phyloP scores from a whole-genome alignment of 2,113 vertebrate species.

The Stomatorhinus ivindoensis region DNA sequence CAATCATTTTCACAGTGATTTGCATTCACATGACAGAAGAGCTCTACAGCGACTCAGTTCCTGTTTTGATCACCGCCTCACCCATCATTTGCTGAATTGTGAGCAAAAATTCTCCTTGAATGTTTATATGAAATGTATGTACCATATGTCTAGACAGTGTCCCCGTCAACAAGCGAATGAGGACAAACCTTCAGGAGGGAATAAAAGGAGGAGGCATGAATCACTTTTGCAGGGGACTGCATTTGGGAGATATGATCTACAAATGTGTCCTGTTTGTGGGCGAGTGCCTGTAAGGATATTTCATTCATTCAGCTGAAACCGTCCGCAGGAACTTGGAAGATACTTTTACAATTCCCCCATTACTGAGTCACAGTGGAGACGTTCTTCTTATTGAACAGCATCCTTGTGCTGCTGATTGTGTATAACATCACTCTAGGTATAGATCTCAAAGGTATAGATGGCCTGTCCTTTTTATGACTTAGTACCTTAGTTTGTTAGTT shows the following conservation, averaged over 20 bases:
- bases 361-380: background rate
- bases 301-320: background rate
- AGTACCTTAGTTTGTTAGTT: background rate
- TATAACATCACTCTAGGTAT: background rate
- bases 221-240: background rate
- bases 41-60: background rate
- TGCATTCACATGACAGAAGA: background rate
- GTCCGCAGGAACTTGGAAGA: background rate
- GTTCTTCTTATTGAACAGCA: background rate
- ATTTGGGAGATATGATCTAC: conserved; percentile 1
- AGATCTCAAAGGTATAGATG: background rate
- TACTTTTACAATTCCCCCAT: background rate
- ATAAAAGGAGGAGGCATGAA: background rate
- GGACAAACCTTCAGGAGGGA: background rate
- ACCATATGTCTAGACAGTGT: background rate
- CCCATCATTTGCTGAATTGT: conserved; percentile 5
- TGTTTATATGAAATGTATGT: conserved; percentile 6
- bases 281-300: background rate
- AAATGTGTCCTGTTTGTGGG: conserved; percentile 5
- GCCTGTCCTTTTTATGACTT: background rate
- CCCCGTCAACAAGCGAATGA: background rate
- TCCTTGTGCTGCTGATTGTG: background rate
- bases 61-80: background rate
- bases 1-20: background rate
- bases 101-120: background rate